Percentiles rank a stretch among this genome's conserved stretches.
phyloP scores from a whole-genome alignment of 2,888 invertebrate genomes.

The Orthonychiurus folsomi region DNA sequence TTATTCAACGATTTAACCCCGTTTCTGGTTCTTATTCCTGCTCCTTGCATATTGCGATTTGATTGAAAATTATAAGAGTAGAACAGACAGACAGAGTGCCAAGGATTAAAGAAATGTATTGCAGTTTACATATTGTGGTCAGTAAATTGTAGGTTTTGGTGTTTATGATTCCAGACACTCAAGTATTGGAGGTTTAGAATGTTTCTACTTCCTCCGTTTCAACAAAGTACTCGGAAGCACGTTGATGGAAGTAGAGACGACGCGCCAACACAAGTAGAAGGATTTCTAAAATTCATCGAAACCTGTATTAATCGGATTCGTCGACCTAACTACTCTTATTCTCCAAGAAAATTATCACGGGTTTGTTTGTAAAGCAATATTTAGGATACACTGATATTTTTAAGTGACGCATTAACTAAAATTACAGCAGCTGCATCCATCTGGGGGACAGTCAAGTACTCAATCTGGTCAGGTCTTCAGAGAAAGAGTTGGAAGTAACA shows the following conservation, averaged over 20 bases:
- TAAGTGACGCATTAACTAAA: too few relatives aligned
- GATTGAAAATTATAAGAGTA: too few relatives aligned
- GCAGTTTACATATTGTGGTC: too few relatives aligned
- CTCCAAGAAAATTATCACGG: slow-evolving; percentile 53
- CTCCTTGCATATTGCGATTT: background rate
- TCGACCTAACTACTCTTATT: slow-evolving; percentile 53
- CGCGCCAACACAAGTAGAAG: slow-evolving; percentile 58
- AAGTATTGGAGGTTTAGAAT: slow-evolving; percentile 90
- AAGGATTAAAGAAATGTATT: too few relatives aligned
- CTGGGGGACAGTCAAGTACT: background rate
- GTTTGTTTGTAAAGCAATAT: too few relatives aligned
- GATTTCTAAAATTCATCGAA: slow-evolving; percentile 73
- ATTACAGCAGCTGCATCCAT: too few relatives aligned
- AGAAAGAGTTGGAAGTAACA: slow-evolving; percentile 80
- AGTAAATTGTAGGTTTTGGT: too few relatives aligned
- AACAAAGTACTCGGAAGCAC: slow-evolving; percentile 59
- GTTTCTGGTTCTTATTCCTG: background rate
- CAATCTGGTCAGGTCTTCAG: slow-evolving; percentile 59
- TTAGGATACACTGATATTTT: too few relatives aligned
- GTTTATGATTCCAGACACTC: too few relatives aligned
- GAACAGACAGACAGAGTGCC: too few relatives aligned
- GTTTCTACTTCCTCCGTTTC: slow-evolving; percentile 72
- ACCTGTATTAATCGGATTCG: slow-evolving; percentile 82
- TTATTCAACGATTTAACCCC: background rate
- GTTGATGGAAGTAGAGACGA: slow-evolving; percentile 59